Percentiles rank a stretch among this genome's conserved stretches.
Conservation (phyloP, 1,140 invertebrate species). For the Sitophilus oryzae region DNA sequence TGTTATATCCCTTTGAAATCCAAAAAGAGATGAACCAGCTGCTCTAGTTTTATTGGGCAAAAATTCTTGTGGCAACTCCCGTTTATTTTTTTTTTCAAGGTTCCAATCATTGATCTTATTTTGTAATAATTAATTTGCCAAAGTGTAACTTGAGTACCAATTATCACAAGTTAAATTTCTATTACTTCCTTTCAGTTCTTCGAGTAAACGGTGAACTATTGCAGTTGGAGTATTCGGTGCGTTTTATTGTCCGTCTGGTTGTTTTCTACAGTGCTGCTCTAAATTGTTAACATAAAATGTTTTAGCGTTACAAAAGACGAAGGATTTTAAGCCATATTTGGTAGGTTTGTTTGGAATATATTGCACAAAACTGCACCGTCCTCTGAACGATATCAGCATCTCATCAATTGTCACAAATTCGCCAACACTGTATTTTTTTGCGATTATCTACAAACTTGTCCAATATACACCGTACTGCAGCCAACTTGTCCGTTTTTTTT, state of each 20-base stretch:
- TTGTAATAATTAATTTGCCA: constrained; percentile 28
- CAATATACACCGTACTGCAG: constrained; percentile 36
- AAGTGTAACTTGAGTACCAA: constrained; percentile 31
- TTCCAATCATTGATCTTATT: constrained; percentile 37
- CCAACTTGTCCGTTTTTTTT: constrained; percentile 35
- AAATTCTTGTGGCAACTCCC: constrained; percentile 38
- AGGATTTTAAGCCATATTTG: constrained; percentile 39
- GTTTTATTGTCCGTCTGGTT: constrained; percentile 29
- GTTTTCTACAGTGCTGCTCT: constrained; percentile 39
- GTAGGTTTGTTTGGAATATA: no score
- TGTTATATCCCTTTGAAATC: constrained; percentile 30
- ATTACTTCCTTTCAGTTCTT: constrained; percentile 28
- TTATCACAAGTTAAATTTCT: constrained; percentile 37
- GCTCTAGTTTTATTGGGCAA: constrained; percentile 28
- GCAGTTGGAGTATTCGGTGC: constrained; percentile 23
- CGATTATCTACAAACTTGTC: constrained; percentile 36
- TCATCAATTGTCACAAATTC: no score
- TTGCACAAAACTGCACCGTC: constrained; percentile 2
- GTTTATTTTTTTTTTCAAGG: constrained; percentile 38
- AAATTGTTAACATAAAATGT: constrained; percentile 18
- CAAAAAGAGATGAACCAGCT: constrained; percentile 31
- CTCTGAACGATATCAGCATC: no score
- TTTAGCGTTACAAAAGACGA: constrained; percentile 12
- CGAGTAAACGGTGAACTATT: constrained; percentile 31
- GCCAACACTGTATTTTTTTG: no score